A percentile compares a stretch with the other conserved stretches of the same genome.
Evolutionary conservation across 1,140 invertebrate genomes (phyloP).

Genomic region (Steinernema feltiae): DNA sequence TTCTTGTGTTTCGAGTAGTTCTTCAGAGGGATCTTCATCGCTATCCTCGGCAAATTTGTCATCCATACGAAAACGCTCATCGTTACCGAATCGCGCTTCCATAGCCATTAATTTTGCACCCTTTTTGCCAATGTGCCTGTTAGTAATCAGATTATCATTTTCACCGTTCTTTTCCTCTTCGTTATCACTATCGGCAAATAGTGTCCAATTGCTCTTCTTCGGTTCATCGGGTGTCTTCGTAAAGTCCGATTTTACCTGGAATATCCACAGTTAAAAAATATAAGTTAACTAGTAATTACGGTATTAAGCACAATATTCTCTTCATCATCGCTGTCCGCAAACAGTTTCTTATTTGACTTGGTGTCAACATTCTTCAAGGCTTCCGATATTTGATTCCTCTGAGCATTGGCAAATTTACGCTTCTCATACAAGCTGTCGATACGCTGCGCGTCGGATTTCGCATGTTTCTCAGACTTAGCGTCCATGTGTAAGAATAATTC

Average conservation of each 20-base stretch:
- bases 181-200: background rate
- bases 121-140: background rate
- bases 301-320: conserved; percentile 1
- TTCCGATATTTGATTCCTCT: background rate
- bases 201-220: background rate
- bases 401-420: background rate
- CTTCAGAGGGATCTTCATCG: background rate
- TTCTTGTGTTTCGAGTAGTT: background rate
- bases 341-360: background rate
- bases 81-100: conserved; percentile 3
- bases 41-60: background rate
- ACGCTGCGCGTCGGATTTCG: background rate
- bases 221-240: background rate
- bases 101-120: background rate
- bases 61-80: conserved; percentile 9
- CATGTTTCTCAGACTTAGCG: background rate
- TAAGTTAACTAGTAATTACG: background rate
- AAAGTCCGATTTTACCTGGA: background rate
- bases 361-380: background rate
- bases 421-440: background rate
- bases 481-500: background rate
- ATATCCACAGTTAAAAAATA: background rate
- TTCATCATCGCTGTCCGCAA: background rate
- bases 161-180: background rate
- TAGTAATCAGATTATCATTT: background rate